Conservation (phyloP, 2,888 invertebrate species). For the Clusia tigrina region DNA sequence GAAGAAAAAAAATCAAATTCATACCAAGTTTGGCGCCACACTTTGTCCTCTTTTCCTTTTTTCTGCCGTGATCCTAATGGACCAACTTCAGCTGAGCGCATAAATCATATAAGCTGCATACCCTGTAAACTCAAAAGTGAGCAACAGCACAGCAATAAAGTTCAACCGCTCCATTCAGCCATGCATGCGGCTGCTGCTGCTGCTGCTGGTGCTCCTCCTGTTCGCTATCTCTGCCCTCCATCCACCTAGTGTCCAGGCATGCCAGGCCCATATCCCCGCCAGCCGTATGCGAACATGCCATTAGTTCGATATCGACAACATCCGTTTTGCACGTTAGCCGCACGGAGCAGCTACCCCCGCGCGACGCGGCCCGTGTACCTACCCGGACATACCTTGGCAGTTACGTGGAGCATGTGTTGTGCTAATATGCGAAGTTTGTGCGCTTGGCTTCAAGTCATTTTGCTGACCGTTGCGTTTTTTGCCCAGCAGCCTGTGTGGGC, state of each 20-base stretch:
- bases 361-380: not conserved
- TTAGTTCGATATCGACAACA: constrained; percentile 44
- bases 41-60: not conserved
- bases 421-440: constrained; percentile 44
- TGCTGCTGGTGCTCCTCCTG: not conserved
- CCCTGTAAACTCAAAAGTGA: constrained; percentile 5
- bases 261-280: not conserved
- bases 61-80: constrained; percentile 22
- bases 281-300: constrained; percentile 30
- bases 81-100: constrained; percentile 35
- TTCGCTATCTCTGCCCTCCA: not conserved
- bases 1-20: constrained; percentile 2
- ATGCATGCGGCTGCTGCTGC: constrained; percentile 23
- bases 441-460: constrained; percentile 34
- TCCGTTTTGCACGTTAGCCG: constrained; percentile 35
- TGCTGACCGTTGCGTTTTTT: constrained; percentile 41
- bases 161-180: constrained; percentile 28
- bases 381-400: constrained; percentile 6
- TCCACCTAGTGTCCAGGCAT: not conserved
- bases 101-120: constrained; percentile 34
- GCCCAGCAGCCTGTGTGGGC: not conserved
- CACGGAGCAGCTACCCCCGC: constrained; percentile 18
- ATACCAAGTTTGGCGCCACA: not conserved
- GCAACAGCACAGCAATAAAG: constrained; percentile 36
- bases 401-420: constrained; percentile 36